phyloP scores from a whole-genome alignment of 2,797 vertebrate genomes.

The Phaenicophaeus curvirostris region DNA sequence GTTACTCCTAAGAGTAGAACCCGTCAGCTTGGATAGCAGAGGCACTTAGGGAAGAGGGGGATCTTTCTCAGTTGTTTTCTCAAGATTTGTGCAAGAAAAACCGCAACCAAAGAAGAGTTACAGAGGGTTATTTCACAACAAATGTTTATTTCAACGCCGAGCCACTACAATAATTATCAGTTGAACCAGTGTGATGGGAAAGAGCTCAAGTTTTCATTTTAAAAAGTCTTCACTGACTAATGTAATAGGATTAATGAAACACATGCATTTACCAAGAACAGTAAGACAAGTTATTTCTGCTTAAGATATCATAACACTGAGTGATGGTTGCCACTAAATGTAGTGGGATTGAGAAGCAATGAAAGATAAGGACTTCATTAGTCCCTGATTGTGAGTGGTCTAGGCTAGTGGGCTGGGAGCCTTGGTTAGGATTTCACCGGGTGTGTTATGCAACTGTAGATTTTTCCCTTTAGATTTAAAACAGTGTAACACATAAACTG shows the following conservation, averaged over 20 bases:
- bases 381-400: background rate
- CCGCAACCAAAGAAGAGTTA: background rate
- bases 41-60: background rate
- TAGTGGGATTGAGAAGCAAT: background rate
- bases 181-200: background rate
- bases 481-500: slow-evolving; percentile 3
- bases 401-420: background rate
- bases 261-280: background rate
- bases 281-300: background rate
- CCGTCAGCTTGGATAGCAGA: fast-evolving
- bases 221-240: background rate
- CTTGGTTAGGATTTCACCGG: background rate
- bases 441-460: background rate
- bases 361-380: background rate
- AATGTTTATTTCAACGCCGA: background rate
- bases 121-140: background rate
- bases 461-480: slow-evolving; percentile 18
- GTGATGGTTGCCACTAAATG: background rate
- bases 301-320: background rate
- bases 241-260: background rate
- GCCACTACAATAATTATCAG: background rate
- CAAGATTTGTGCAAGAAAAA: background rate
- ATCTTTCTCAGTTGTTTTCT: background rate
- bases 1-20: background rate
- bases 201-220: background rate